Conservation (phyloP, 2,888 invertebrate genomes). For the Mythimna ferrago region DNA sequence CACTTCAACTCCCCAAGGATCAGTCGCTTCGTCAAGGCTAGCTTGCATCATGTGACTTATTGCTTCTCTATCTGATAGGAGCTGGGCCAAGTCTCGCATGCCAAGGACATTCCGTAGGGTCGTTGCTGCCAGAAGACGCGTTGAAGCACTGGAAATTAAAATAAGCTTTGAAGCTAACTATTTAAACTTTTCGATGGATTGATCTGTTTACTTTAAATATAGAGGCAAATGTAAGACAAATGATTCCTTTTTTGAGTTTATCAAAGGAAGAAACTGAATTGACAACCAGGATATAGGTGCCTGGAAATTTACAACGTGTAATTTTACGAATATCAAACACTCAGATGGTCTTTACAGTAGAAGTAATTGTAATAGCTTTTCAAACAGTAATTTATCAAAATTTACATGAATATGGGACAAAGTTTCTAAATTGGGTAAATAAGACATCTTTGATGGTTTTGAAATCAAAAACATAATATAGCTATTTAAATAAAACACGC, state of each 20-base stretch:
- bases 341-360: background rate
- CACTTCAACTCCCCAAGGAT: constrained; percentile 98
- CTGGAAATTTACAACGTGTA: background rate
- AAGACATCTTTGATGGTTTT: background rate
- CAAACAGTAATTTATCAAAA: background rate
- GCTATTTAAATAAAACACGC: background rate
- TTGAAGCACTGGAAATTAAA: constrained; percentile 92
- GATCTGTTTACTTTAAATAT: too few relatives aligned
- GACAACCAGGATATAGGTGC: background rate
- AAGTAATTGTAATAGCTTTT: background rate
- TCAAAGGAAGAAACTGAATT: background rate
- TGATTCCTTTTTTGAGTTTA: constrained; percentile 17
- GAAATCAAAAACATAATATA: background rate
- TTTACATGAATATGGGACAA: background rate
- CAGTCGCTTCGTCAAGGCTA: constrained; percentile 96
- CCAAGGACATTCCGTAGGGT: constrained; percentile 97
- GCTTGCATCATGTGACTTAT: constrained; percentile 98
- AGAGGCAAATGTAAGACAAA: too few relatives aligned
- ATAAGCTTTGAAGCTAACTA: background rate
- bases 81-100: constrained; percentile 97
- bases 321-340: background rate
- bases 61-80: constrained; percentile 97
- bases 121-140: constrained; percentile 95
- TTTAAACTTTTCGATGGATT: too few relatives aligned
- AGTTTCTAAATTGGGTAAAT: background rate